Percentiles rank a stretch among this genome's conserved stretches.
Evolutionary conservation across 2,888 invertebrate species (phyloP).

Genomic region (Lithophane leautieri): DNA sequence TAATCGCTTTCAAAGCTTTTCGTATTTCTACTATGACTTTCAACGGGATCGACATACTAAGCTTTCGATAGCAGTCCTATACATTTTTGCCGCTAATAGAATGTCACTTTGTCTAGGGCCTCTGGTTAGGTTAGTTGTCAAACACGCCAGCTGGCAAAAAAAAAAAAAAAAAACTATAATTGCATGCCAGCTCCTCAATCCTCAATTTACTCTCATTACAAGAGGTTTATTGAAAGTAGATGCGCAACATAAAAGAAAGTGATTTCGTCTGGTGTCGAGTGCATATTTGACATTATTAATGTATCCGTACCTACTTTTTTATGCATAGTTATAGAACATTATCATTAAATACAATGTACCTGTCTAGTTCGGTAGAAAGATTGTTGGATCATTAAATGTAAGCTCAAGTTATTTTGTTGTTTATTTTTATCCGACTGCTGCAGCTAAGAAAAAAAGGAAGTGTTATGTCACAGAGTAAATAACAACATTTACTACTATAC

Average conservation of each 20-base stretch:
- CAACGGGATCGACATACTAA: too few relatives aligned
- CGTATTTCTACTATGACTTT: too few relatives aligned
- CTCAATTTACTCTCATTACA: slow-evolving; percentile 16
- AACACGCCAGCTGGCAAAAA: background rate
- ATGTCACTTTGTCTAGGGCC: too few relatives aligned
- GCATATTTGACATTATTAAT: slow-evolving; percentile 46
- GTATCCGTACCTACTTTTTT: background rate
- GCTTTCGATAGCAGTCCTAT: too few relatives aligned
- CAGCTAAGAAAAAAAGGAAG: background rate
- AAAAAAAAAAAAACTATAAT: slow-evolving; percentile 20
- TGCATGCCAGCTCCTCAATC: background rate
- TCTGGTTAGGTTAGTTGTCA: too few relatives aligned
- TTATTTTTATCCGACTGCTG: background rate
- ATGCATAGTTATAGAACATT: background rate
- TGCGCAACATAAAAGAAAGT: slow-evolving; percentile 40
- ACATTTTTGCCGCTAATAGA: too few relatives aligned
- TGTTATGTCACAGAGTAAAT: too few relatives aligned
- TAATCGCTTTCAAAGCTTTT: too few relatives aligned
- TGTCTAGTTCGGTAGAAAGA: background rate
- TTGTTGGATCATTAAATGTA: background rate
- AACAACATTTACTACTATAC: too few relatives aligned
- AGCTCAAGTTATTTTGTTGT: background rate
- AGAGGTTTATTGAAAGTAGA: slow-evolving; percentile 40
- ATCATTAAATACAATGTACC: background rate
- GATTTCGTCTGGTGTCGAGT: slow-evolving; percentile 15